Percentiles rank a stretch among this genome's conserved stretches.
These are phyloP conservation scores for Microtus ochrogaster DNA, from an alignment of 2,113 vertebrate genomes.

Conservation along the genomic window DNA sequence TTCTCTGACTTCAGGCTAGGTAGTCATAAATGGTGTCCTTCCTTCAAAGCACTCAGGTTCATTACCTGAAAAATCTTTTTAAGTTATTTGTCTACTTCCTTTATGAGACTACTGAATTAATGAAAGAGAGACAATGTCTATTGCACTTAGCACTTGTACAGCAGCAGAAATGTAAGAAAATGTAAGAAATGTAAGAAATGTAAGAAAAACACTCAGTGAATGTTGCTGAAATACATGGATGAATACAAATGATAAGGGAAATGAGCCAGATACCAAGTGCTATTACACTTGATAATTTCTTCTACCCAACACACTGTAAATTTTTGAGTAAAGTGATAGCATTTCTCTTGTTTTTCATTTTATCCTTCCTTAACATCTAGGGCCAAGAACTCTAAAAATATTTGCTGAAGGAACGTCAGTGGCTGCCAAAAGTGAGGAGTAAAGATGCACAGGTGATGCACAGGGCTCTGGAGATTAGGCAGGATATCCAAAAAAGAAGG, in stretches of 20 bases:
- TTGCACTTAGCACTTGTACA: background rate
- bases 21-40: background rate
- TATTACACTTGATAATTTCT: slow-evolving; percentile 63
- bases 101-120: slow-evolving; percentile 29
- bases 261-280: slow-evolving; percentile 66
- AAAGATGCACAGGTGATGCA: background rate
- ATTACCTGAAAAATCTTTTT: background rate
- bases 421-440: background rate
- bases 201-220: slow-evolving; percentile 60
- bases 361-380: slow-evolving; percentile 21
- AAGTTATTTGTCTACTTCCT: slow-evolving; percentile 36
- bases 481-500: background rate
- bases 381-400: background rate
- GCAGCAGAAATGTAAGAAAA: slow-evolving; percentile 48
- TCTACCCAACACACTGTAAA: slow-evolving; percentile 49
- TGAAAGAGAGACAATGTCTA: background rate
- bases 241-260: slow-evolving; percentile 68
- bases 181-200: slow-evolving; percentile 44
- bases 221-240: slow-evolving; percentile 64
- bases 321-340: background rate
- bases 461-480: slow-evolving; percentile 9
- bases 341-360: slow-evolving; percentile 49
- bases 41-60: background rate
- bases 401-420: background rate
- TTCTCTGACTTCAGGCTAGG: background rate